A percentile compares a stretch with the other conserved stretches of the same genome.
These are phyloP conservation scores for Vimba vimba DNA, from an alignment of 2,113 vertebrate genomes.

Conservation along the genomic window DNA sequence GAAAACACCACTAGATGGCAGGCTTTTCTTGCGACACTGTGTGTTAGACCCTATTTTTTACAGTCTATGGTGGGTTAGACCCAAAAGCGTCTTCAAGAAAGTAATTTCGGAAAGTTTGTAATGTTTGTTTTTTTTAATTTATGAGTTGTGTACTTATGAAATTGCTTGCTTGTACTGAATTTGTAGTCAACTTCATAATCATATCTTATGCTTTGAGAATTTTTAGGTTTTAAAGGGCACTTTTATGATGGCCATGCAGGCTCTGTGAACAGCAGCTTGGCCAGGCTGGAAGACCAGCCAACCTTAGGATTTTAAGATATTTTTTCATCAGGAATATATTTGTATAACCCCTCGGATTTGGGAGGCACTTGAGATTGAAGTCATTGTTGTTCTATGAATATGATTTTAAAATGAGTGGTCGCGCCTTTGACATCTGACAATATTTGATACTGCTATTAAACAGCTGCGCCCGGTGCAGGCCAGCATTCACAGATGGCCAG, in stretches of 20 bases:
- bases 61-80: too few species aligned
- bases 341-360: neutral
- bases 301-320: neutral
- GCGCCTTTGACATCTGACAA: conserved; percentile 60
- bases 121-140: neutral
- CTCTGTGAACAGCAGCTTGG: neutral
- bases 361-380: conserved; percentile 48
- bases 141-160: neutral
- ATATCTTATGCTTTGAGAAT: neutral
- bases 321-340: neutral
- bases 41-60: too few species aligned
- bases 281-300: neutral
- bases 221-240: neutral
- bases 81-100: neutral
- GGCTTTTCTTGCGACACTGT: neutral
- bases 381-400: conserved; percentile 14
- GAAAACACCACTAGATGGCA: conserved; percentile 49
- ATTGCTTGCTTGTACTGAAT: neutral
- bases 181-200: neutral
- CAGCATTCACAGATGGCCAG: conserved; percentile 54
- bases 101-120: neutral
- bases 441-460: conserved; percentile 53
- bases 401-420: conserved; percentile 40
- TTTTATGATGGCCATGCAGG: neutral
- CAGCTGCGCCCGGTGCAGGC: conserved; percentile 62